A percentile compares a stretch with the other conserved stretches of the same genome.
Evolutionary conservation across 2,888 invertebrate species (phyloP).

Genomic region (Apodemia zela): DNA sequence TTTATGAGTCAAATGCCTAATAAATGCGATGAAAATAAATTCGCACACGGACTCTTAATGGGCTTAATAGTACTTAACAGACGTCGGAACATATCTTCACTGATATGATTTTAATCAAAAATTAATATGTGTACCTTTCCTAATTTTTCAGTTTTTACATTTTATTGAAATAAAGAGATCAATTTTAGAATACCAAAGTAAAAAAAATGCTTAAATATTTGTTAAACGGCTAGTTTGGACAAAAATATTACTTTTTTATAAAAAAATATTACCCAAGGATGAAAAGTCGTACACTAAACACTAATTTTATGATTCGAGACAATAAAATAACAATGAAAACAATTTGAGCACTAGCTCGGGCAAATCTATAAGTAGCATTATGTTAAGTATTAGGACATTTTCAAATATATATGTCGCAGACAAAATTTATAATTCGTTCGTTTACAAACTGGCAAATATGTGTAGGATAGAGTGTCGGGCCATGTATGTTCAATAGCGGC

Average conservation of each 20-base stretch:
- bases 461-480: too few species aligned
- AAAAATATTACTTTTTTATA: conserved; percentile 11
- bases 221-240: conserved; percentile 3
- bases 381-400: too few species aligned
- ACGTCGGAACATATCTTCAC: not conserved
- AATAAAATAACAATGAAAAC: not conserved
- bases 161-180: conserved; percentile 20
- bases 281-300: not conserved
- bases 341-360: not conserved
- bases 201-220: conserved; percentile 16
- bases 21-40: too few species aligned
- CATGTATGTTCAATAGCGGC: too few species aligned
- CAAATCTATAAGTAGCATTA: too few species aligned
- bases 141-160: not conserved
- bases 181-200: conserved; percentile 25
- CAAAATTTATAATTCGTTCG: too few species aligned
- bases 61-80: too few species aligned
- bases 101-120: too few species aligned
- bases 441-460: too few species aligned
- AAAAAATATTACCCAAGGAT: conserved; percentile 18
- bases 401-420: too few species aligned
- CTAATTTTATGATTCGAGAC: not conserved
- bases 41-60: too few species aligned
- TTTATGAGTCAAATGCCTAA: too few species aligned
- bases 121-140: not conserved